phyloP scores from a whole-genome alignment of 2,113 vertebrate genomes.

The Lepidiolamprologus cunningtoni region DNA sequence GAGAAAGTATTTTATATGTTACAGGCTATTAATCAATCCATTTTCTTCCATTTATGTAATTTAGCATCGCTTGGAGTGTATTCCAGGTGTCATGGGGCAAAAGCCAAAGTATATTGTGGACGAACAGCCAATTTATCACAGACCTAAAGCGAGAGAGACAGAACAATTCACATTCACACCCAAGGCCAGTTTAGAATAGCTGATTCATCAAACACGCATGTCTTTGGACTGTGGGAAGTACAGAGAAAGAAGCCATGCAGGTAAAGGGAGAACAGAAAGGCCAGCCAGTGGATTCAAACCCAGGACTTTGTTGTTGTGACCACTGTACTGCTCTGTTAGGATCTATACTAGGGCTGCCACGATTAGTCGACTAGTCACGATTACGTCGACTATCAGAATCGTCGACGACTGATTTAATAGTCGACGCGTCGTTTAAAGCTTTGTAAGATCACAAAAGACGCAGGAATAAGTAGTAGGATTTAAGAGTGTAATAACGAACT shows the following conservation, averaged over 20 bases:
- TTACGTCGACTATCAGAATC: no score
- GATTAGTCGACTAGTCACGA: no score
- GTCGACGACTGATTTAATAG: no score
- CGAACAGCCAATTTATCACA: background rate
- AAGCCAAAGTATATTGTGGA: background rate
- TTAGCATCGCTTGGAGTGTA: background rate
- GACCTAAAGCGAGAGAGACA: background rate
- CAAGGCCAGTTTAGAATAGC: background rate
- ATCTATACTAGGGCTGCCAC: background rate
- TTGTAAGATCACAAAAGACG: no score
- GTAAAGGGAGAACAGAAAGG: background rate
- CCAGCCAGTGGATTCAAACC: background rate
- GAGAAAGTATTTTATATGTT: background rate
- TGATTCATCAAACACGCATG: background rate
- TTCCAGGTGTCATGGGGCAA: background rate
- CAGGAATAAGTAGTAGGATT: no score
- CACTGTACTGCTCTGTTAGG: background rate
- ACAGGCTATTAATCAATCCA: background rate
- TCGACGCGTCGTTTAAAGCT: fast-evolving
- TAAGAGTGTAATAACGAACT: no score
- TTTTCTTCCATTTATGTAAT: background rate
- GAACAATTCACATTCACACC: background rate
- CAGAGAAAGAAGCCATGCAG: background rate
- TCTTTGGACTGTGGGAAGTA: background rate
- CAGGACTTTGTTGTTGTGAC: background rate